Conservation (phyloP, 30 jellyfish, hydroid and myxozoan genomes). For the Pseudorhiza aurosa region DNA sequence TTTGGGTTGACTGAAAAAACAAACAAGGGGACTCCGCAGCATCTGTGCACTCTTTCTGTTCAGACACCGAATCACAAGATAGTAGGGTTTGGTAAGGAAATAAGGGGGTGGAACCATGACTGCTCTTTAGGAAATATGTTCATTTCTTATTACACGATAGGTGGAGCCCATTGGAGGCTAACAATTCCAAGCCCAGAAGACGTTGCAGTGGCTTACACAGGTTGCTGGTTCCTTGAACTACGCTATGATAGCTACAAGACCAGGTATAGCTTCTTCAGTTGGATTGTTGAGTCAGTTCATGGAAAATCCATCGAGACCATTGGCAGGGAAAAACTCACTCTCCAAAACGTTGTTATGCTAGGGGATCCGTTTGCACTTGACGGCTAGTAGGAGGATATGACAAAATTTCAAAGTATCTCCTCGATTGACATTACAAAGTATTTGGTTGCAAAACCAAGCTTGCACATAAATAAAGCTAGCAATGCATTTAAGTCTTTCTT, state of each 20-base stretch:
- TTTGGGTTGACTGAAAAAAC: conserved; percentile 1
- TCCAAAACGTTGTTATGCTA: not conserved
- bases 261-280: conserved; percentile 8
- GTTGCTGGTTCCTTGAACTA: not conserved
- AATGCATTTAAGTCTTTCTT: conserved; percentile 19
- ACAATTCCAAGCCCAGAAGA: conserved; percentile 19
- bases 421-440: conserved; percentile 13
- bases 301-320: conserved; percentile 8
- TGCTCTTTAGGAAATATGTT: conserved; percentile 4
- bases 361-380: not conserved
- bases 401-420: not conserved
- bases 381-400: conserved; percentile 1
- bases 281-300: conserved; percentile 16
- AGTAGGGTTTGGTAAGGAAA: not conserved
- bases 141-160: not conserved
- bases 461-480: not conserved
- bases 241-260: conserved; percentile 19
- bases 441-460: conserved; percentile 9
- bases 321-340: conserved; percentile 1
- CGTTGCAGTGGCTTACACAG: conserved; percentile 27
- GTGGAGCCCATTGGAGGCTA: not conserved
- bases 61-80: not conserved
- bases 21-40: conserved; percentile 7
- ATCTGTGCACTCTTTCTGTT: not conserved
- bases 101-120: too few relatives aligned